These are phyloP conservation scores for Saturnia japonica DNA, from an alignment of 2,888 invertebrate genomes.

Conservation along the genomic window DNA sequence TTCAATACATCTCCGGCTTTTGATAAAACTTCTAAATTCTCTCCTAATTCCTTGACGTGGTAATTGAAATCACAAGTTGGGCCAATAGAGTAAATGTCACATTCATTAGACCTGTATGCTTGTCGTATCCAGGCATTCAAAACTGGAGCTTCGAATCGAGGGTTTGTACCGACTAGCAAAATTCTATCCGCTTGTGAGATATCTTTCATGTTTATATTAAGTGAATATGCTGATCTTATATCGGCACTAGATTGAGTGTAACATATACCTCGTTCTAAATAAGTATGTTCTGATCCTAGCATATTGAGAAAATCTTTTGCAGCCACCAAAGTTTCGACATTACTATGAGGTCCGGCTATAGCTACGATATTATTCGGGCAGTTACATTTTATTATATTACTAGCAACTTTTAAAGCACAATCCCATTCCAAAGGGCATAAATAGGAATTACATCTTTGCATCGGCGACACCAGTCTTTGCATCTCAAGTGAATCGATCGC, in stretches of 20 bases:
- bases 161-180: conserved; percentile 97
- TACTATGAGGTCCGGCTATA: conserved; percentile 66
- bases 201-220: conserved; percentile 88
- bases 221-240: conserved; percentile 62
- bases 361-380: conserved; percentile 77
- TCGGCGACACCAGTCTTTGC: conserved; percentile 95
- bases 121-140: conserved; percentile 97
- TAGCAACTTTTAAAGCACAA: conserved; percentile 88
- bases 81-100: conserved; percentile 92
- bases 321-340: conserved; percentile 67
- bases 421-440: conserved; percentile 95
- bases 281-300: conserved; percentile 63
- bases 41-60: conserved; percentile 57
- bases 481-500: conserved; percentile 97
- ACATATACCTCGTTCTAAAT: conserved; percentile 53
- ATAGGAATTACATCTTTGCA: conserved; percentile 88
- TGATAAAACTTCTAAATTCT: conserved; percentile 37
- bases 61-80: conserved; percentile 95
- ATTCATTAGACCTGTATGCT: conserved; percentile 94
- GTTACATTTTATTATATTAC: conserved; percentile 83
- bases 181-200: conserved; percentile 89
- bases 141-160: conserved; percentile 97
- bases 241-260: conserved; percentile 49
- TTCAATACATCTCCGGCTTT: conserved; percentile 35
- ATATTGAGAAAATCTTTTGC: conserved; percentile 68